These are phyloP conservation scores for Periphyllus acericola DNA, from an alignment of 2,888 invertebrate species.

Conservation along the genomic window DNA sequence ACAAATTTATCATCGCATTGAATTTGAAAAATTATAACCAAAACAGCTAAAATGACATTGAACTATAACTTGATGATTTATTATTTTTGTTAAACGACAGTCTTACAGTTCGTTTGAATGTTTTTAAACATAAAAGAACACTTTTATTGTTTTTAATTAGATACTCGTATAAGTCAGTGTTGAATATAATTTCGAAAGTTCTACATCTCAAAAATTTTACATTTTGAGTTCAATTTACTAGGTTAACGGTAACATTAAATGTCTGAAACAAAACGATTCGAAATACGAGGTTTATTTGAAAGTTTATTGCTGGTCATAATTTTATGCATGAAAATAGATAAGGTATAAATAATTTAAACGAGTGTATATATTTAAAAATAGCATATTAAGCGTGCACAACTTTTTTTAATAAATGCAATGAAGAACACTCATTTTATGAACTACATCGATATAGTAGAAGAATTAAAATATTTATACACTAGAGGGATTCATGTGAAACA, in stretches of 20 bases:
- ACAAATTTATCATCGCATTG: neutral
- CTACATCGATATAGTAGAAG: too few relatives aligned
- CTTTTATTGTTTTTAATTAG: slow-evolving; percentile 26
- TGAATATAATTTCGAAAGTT: neutral
- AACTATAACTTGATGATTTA: slow-evolving; percentile 3
- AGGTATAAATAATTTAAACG: too few relatives aligned
- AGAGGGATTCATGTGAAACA: too few relatives aligned
- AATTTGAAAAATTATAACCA: neutral
- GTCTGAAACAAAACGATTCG: neutral
- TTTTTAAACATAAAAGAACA: neutral
- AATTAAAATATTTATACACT: too few relatives aligned
- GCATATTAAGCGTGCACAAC: too few relatives aligned
- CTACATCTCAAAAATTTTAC: neutral
- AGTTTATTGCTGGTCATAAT: neutral
- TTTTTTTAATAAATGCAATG: too few relatives aligned
- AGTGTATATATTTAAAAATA: too few relatives aligned
- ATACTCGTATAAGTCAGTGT: neutral
- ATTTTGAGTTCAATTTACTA: too few relatives aligned
- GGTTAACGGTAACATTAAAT: neutral
- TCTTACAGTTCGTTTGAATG: neutral
- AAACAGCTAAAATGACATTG: neutral
- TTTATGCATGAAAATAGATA: too few relatives aligned
- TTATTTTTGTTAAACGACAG: slow-evolving; percentile 8
- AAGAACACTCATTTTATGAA: too few relatives aligned
- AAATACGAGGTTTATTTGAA: neutral